These are phyloP conservation scores for Sternarchorhynchus goeldii DNA, from an alignment of 2,797 vertebrate species.

Conservation along the genomic window DNA sequence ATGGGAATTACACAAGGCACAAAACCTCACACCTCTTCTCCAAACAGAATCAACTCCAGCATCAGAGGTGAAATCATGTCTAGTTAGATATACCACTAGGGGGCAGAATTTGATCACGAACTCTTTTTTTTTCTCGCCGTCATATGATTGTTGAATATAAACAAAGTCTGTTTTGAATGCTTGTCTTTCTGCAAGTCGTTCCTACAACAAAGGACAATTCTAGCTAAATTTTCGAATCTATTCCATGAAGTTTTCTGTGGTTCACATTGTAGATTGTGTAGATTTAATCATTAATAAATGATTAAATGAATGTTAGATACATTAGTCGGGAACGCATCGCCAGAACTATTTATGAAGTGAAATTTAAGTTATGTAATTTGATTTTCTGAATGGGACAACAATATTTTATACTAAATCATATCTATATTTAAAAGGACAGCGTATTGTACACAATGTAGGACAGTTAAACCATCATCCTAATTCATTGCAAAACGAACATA, in stretches of 20 bases:
- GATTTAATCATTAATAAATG: too few species aligned
- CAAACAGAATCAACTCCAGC: conserved; percentile 21
- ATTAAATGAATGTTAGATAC: too few species aligned
- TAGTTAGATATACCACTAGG: conserved; percentile 73
- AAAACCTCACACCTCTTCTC: conserved; percentile 51
- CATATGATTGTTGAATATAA: neutral
- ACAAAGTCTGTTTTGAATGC: conserved; percentile 7
- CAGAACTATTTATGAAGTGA: too few species aligned
- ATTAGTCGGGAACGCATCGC: too few species aligned
- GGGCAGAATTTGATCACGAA: conserved; percentile 80
- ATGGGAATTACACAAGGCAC: conserved; percentile 50
- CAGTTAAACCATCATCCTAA: too few species aligned
- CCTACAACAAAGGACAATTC: neutral
- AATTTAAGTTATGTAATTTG: too few species aligned
- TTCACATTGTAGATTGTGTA: too few species aligned
- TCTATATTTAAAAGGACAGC: too few species aligned
- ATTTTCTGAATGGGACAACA: too few species aligned
- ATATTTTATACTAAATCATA: too few species aligned
- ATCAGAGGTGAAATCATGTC: conserved; percentile 14
- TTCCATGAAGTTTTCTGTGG: neutral
- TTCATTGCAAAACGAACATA: neutral
- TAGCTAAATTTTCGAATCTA: neutral
- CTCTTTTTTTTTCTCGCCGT: conserved; percentile 40
- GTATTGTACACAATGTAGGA: too few species aligned
- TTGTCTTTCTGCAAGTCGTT: conserved; percentile 11